Evolutionary conservation across 2,888 invertebrate genomes (phyloP).

Genomic region (Epistrophe eligans): DNA sequence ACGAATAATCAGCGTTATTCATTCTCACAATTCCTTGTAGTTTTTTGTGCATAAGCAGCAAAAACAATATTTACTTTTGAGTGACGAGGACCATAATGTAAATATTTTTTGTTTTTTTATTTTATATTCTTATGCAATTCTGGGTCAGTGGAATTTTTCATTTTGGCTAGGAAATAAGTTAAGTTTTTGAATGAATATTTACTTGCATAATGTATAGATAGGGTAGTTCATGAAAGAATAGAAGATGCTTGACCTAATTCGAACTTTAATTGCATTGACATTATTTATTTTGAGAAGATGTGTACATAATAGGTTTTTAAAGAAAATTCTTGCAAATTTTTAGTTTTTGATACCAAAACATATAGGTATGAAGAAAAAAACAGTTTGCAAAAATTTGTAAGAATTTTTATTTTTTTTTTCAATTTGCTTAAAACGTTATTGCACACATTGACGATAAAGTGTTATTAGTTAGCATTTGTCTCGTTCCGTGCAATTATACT

Average conservation of each 20-base stretch:
- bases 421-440: too few relatives aligned
- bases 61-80: not conserved
- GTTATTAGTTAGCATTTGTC: too few relatives aligned
- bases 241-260: not conserved
- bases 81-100: not conserved
- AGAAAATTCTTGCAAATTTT: too few relatives aligned
- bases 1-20: too few relatives aligned
- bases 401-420: too few relatives aligned
- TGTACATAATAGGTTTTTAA: too few relatives aligned
- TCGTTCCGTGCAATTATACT: too few relatives aligned
- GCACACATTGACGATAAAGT: too few relatives aligned
- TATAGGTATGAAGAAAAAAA: too few relatives aligned
- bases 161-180: not conserved
- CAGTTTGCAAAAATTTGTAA: too few relatives aligned
- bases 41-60: not conserved
- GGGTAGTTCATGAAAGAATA: not conserved
- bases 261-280: not conserved
- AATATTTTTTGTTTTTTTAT: slow-evolving; percentile 8
- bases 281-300: too few relatives aligned
- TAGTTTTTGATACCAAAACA: too few relatives aligned
- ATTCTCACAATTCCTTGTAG: not conserved
- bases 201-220: not conserved
- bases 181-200: not conserved
- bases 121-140: not conserved
- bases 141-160: slow-evolving; percentile 8